These are phyloP conservation scores for Brachionichthys hirsutus DNA, from an alignment of 2,113 vertebrate genomes.

Conservation along the genomic window DNA sequence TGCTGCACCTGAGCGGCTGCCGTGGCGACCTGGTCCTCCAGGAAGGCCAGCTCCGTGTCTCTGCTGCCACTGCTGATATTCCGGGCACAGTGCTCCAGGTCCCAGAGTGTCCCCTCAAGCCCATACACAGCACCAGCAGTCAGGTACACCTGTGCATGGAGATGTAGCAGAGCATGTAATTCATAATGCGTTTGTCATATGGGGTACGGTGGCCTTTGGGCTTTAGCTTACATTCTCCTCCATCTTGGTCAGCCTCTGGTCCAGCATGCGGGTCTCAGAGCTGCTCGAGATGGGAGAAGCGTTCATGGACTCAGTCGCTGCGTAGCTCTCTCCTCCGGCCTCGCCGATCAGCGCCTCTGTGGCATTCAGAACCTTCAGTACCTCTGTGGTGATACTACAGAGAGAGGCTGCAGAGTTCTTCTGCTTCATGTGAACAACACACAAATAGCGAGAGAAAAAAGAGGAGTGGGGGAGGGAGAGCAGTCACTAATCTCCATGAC, in stretches of 20 bases:
- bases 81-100: slow-evolving; percentile 87
- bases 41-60: slow-evolving; percentile 85
- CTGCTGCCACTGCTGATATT: slow-evolving; percentile 84
- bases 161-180: neutral
- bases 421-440: slow-evolving; percentile 73
- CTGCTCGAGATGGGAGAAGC: slow-evolving; percentile 77
- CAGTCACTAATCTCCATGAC: too few relatives aligned
- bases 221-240: slow-evolving; percentile 92
- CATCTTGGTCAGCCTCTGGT: slow-evolving; percentile 90
- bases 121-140: slow-evolving; percentile 91
- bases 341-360: slow-evolving; percentile 93
- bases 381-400: slow-evolving; percentile 98
- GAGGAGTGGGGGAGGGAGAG: too few relatives aligned
- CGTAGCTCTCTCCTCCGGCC: slow-evolving; percentile 78
- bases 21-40: slow-evolving; percentile 94
- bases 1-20: slow-evolving; percentile 94
- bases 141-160: slow-evolving; percentile 86
- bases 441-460: too few relatives aligned
- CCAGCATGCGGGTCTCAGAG: slow-evolving; percentile 81
- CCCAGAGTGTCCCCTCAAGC: slow-evolving; percentile 87
- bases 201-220: too few relatives aligned
- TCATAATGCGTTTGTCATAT: too few relatives aligned
- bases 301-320: slow-evolving; percentile 67
- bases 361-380: slow-evolving; percentile 94
- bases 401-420: slow-evolving; percentile 96